Percentiles rank a stretch among this genome's conserved stretches.
Conservation (phyloP, 2,888 invertebrate genomes). For the Hypselothyrea guttata region DNA sequence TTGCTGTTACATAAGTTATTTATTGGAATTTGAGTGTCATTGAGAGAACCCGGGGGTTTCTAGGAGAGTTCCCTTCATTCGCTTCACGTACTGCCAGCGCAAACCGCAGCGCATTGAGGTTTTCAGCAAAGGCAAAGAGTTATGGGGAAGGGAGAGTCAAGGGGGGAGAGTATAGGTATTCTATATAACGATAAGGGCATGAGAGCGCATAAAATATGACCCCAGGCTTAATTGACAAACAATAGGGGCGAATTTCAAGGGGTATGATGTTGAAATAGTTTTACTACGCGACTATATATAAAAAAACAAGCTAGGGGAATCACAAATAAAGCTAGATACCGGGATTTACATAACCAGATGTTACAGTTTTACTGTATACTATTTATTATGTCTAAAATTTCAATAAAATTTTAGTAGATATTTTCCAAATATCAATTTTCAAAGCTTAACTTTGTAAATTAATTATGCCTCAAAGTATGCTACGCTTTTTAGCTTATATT, state of each 20-base stretch:
- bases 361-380: too few species aligned
- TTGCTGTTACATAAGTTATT: conserved; percentile 60
- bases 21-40: conserved; percentile 66
- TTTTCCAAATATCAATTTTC: too few species aligned
- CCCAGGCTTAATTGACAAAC: conserved; percentile 42
- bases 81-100: conserved; percentile 7
- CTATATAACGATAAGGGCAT: too few species aligned
- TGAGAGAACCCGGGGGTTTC: conserved; percentile 22
- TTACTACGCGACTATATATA: neutral
- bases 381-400: too few species aligned
- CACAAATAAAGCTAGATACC: neutral
- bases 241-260: conserved; percentile 21
- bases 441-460: too few species aligned
- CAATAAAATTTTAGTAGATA: too few species aligned
- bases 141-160: neutral
- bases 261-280: conserved; percentile 5
- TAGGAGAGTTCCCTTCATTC: conserved; percentile 5
- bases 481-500: conserved; percentile 13
- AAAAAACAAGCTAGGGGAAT: neutral
- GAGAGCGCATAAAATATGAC: conserved; percentile 34
- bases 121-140: neutral
- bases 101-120: conserved; percentile 51
- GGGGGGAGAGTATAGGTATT: neutral
- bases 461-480: conserved; percentile 24
- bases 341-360: too few species aligned